These are phyloP conservation scores for Aphodius sticticus DNA, from an alignment of 2,888 invertebrate species.

Conservation along the genomic window DNA sequence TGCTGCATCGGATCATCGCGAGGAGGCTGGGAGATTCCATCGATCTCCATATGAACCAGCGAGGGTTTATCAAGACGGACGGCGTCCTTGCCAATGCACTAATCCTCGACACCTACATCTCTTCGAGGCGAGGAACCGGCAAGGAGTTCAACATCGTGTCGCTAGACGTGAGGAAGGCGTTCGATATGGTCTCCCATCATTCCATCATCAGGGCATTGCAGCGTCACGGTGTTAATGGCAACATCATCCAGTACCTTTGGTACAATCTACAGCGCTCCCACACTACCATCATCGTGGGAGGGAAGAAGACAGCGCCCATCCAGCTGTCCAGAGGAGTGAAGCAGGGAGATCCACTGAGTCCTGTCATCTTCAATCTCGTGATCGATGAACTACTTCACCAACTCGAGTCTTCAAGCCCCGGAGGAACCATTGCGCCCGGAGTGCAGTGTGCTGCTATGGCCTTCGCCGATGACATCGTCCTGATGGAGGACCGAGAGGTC, in stretches of 20 bases:
- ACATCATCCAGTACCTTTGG: slow-evolving; percentile 48
- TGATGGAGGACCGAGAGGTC: slow-evolving; percentile 48
- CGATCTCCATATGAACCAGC: slow-evolving; percentile 41
- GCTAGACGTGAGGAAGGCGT: slow-evolving; percentile 57
- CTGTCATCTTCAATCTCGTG: slow-evolving; percentile 44
- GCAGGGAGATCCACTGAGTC: slow-evolving; percentile 56
- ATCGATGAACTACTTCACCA: slow-evolving; percentile 8
- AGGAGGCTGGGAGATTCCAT: slow-evolving; percentile 27
- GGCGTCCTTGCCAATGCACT: slow-evolving; percentile 54
- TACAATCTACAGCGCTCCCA: slow-evolving; percentile 44
- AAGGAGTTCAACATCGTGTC: slow-evolving; percentile 51
- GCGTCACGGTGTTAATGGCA: slow-evolving; percentile 47
- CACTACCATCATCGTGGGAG: slow-evolving; percentile 39
- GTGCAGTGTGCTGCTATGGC: slow-evolving; percentile 47
- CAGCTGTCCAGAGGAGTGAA: slow-evolving; percentile 35
- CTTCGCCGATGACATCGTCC: slow-evolving; percentile 54
- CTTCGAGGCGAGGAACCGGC: slow-evolving; percentile 42
- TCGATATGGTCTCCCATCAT: slow-evolving; percentile 48
- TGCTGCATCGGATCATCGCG: slow-evolving; percentile 46
- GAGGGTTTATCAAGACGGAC: slow-evolving; percentile 51
- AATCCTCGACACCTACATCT: slow-evolving; percentile 47
- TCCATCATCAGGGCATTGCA: slow-evolving; percentile 46
- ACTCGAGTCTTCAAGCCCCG: slow-evolving; percentile 26
- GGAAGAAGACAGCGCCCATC: no score
- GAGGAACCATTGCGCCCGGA: slow-evolving; percentile 26